These are phyloP conservation scores for Cydia fagiglandana DNA, from an alignment of 1,140 invertebrate species.

Conservation along the genomic window DNA sequence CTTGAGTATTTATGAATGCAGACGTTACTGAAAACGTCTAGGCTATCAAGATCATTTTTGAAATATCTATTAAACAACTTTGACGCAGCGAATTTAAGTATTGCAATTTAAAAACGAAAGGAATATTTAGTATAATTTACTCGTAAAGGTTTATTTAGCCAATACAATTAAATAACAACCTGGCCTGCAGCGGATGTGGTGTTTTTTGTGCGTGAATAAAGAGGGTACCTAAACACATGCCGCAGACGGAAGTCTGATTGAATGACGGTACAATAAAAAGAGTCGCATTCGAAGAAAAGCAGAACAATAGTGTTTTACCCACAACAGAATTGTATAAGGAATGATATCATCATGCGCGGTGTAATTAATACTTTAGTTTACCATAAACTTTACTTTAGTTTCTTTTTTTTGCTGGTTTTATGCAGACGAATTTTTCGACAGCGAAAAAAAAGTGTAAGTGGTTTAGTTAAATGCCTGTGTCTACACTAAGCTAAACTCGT, in stretches of 20 bases:
- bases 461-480: no score
- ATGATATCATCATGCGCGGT: not conserved
- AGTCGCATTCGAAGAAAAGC: constrained; percentile 9
- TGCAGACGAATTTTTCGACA: not conserved
- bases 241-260: not conserved
- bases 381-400: not conserved
- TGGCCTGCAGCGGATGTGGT: constrained; percentile 8
- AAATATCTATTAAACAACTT: not conserved
- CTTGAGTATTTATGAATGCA: constrained; percentile 5
- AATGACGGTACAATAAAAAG: constrained; percentile 22
- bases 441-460: no score
- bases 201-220: constrained; percentile 17
- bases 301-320: constrained; percentile 29
- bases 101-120: not conserved
- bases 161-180: constrained; percentile 18
- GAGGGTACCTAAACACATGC: constrained; percentile 23
- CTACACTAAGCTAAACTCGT: no score
- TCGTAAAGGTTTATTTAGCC: constrained; percentile 4
- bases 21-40: constrained; percentile 7
- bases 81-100: not conserved
- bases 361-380: constrained; percentile 12
- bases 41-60: not conserved
- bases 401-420: not conserved
- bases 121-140: no score
- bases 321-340: constrained; percentile 21